Base-by-base conservation (phyloP, 2,888 invertebrate genomes). In the Dusona sp. region DNA sequence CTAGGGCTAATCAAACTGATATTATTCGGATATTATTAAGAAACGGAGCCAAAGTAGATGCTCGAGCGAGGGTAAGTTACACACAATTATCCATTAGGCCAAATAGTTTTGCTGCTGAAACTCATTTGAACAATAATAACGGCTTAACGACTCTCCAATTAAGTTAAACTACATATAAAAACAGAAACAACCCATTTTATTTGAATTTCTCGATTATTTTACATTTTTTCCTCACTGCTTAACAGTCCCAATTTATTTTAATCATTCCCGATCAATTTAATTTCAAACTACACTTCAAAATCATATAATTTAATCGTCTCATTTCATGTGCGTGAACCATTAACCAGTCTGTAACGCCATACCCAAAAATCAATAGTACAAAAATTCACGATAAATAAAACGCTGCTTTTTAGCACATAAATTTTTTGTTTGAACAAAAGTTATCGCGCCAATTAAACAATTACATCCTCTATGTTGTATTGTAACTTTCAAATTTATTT, bases 1-100 rank as follows among this genome's bases (percentile, higher is more conserved):
- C 99, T 51, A 95, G 99, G 75, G 99, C 99, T 87, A 99, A 99
- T 94, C 99, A 99, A 96, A 98, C 99, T 0, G 99, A 99, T 94
- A 98, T 99, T 87, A 98, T 99, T 90, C 95, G 99, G 79, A 99
- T 99, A 92, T 96, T 99, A 91, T 96, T 99, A 73, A 95, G 99
- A 91, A 99, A 99, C 93, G 98, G 98, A 79, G 99, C 99, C 11
- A 97, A 97, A 94, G 97, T 98, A 36, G 96, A 96, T 94, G 96
- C 96, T 85, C 95, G 95, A 90, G 96, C 96, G 51, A 95, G 96
- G 94, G 96, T 96, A 94, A 94, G 95, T 94, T 83, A 54, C 25
- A 29, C 8, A 29, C 1, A 29, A 4, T 29, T 9, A 19, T 29
- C 29, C 75, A 42, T 16, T 57, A 42, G 36, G 29, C 4, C 29